These are phyloP conservation scores for Polyommatus icarus DNA, from an alignment of 2,888 invertebrate species.

Conservation along the genomic window DNA sequence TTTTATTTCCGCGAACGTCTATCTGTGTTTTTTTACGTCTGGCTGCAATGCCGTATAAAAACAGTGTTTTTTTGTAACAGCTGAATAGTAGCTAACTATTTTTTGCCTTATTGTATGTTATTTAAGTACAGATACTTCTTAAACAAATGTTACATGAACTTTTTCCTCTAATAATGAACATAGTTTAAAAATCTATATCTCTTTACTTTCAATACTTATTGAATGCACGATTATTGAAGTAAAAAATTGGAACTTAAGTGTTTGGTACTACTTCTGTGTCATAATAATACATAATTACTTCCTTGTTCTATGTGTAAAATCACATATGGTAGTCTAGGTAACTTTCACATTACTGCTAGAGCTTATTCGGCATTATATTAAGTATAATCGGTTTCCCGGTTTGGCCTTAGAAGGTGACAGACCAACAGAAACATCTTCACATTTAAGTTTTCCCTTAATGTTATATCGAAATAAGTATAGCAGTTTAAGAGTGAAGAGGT, in stretches of 20 bases:
- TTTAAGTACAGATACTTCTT: conserved; percentile 4
- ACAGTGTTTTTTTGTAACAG: conserved; percentile 45
- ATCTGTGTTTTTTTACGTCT: conserved; percentile 75
- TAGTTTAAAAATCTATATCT: not conserved
- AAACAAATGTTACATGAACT: not conserved
- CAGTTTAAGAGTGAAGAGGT: not conserved
- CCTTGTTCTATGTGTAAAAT: not conserved
- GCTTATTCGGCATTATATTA: not conserved
- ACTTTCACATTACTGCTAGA: not conserved
- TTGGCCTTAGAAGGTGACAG: not conserved
- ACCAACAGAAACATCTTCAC: not conserved
- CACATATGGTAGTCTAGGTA: not conserved
- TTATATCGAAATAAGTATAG: not conserved
- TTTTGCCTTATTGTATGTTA: conserved; percentile 33
- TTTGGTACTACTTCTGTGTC: not conserved
- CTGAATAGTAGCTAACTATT: conserved; percentile 42
- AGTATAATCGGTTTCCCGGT: not conserved
- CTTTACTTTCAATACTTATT: not conserved
- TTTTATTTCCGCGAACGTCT: conserved; percentile 60
- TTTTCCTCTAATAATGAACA: not conserved
- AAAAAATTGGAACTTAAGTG: not conserved
- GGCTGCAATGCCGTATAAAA: conserved; percentile 69
- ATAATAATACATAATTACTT: not conserved
- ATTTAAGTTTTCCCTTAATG: not conserved
- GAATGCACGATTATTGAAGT: not conserved